These are phyloP conservation scores for Leucophenga varia DNA, from an alignment of 1,140 invertebrate genomes.

Conservation along the genomic window DNA sequence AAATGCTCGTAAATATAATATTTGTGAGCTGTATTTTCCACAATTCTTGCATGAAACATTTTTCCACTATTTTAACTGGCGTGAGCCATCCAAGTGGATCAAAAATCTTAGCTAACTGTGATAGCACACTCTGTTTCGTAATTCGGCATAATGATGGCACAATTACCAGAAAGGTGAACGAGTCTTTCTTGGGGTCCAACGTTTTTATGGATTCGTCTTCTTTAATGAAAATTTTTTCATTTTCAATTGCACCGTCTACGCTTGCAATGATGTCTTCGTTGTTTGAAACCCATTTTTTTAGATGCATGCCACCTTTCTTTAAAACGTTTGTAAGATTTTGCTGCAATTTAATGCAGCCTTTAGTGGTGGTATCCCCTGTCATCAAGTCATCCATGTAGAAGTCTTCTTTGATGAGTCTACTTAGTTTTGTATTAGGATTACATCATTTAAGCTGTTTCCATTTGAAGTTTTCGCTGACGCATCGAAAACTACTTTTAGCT, in stretches of 20 bases:
- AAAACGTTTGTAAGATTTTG: conserved; percentile 24
- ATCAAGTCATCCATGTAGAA: conserved; percentile 54
- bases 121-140: no score
- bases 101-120: no score
- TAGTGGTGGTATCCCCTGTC: conserved; percentile 28
- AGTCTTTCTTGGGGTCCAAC: conserved; percentile 29
- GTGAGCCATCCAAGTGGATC: no score
- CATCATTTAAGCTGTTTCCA: conserved; percentile 41
- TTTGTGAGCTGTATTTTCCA: no score
- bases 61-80: no score
- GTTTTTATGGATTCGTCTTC: conserved; percentile 26
- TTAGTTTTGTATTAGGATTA: conserved; percentile 27
- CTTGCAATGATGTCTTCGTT: conserved; percentile 1
- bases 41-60: no score
- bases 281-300: conserved; percentile 55
- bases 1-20: no score
- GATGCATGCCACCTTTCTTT: conserved; percentile 38
- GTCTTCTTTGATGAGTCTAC: conserved; percentile 31
- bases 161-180: no score
- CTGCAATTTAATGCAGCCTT: conserved; percentile 11
- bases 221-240: conserved; percentile 1
- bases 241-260: conserved; percentile 2
- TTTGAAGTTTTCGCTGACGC: conserved; percentile 18
- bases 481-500: conserved; percentile 35
- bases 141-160: no score